These are phyloP conservation scores for Drosophila percnosoma DNA, from an alignment of 2,888 invertebrate species.

Conservation along the genomic window DNA sequence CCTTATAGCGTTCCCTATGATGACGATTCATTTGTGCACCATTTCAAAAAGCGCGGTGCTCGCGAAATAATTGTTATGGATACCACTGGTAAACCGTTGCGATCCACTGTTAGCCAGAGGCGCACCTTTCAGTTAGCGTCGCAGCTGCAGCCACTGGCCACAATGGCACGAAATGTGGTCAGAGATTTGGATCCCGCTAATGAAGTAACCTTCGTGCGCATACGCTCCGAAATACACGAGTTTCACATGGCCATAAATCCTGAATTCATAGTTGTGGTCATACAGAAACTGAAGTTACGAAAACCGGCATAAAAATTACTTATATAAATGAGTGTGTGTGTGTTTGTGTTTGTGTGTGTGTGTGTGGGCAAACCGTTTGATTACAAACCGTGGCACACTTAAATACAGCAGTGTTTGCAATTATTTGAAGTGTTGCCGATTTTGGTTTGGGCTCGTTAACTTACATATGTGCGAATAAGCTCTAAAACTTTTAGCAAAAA, in stretches of 20 bases:
- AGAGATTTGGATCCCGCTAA: constrained; percentile 72
- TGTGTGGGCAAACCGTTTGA: not conserved
- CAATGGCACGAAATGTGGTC: constrained; percentile 72
- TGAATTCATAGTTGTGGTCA: constrained; percentile 56
- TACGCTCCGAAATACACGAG: constrained; percentile 56
- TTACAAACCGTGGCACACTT: not conserved
- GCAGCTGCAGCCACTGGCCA: constrained; percentile 43
- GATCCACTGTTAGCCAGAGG: constrained; percentile 54
- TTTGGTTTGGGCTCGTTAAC: not conserved
- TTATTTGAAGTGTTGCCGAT: not conserved
- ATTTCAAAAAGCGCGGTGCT: constrained; percentile 54
- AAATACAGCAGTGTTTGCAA: not conserved
- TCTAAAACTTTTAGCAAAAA: not conserved
- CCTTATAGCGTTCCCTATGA: constrained; percentile 46
- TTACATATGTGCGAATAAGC: constrained; percentile 3
- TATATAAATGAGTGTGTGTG: not conserved
- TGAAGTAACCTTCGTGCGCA: constrained; percentile 65
- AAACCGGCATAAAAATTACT: not conserved
- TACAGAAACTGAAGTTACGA: constrained; percentile 47
- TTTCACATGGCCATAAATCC: constrained; percentile 54
- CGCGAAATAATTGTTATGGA: constrained; percentile 66
- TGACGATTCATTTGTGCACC: constrained; percentile 53
- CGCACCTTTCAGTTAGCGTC: constrained; percentile 38
- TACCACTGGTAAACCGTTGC: constrained; percentile 38
- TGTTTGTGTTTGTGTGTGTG: not conserved